Base-by-base conservation (phyloP, 2,113 vertebrate genomes). In the Motacilla alba region DNA sequence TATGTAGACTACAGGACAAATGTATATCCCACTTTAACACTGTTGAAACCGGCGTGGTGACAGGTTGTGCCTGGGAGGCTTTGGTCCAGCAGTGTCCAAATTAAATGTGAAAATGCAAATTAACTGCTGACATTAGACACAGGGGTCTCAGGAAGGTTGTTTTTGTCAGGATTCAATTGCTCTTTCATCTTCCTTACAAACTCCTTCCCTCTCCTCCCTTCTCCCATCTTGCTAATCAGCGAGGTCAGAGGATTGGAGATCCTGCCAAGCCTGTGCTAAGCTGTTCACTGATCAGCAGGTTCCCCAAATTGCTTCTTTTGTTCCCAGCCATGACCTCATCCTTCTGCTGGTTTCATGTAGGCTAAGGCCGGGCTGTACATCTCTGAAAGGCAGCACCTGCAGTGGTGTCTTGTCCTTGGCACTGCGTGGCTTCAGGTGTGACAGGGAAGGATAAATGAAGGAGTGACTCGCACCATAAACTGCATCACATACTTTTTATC, bases 21-120 rank as follows among this genome's bases (percentile, higher is more conserved):
- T 13, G 30, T 43, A 47, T 43, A 47, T 76, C 77, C 62, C 43
- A 8, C 43, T 83, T 87, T 80, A 84, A 85, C 22, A 59, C 39
- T 2, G 1, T 22, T 52, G 63, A 91, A 86, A 77, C 46, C 44
- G 81, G 39, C 0, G 1, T 73, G 81, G 58, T 79, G 91, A 90
- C 74, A 73, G 66, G 72, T 90, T 74, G 63, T 91, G 72, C 90
- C 82, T 94, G 64, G 55, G 68, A 94, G 85, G 80, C 79, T 88
- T 78, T 78, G 52, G 79, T 90, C 90, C 11, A 8, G 62, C 55
- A 83, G 53, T 30, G 56, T 79, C 87, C 73, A 94, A 84, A 95
- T 84, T 83, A 83, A 78, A 93, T 77, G 72, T 95, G 89, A 88
- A 91, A 94, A 92, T 80, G 56, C 79, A 83, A 67, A 60, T 86